Conservation (phyloP, 2,797 vertebrate species). For the Xerus rutilus region DNA sequence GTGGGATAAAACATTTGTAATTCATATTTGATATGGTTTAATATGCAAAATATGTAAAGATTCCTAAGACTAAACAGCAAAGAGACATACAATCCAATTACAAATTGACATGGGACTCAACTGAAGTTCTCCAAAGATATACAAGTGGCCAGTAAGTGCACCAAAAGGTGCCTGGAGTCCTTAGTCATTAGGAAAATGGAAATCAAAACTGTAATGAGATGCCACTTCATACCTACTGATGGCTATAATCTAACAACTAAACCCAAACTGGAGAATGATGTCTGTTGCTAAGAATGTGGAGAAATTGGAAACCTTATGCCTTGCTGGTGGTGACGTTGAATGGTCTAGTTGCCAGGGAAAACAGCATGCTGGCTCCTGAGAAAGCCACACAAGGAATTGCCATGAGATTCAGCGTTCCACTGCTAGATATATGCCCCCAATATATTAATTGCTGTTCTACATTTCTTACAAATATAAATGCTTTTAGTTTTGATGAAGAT, state of each 20-base stretch:
- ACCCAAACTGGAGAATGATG: background rate
- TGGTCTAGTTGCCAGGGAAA: background rate
- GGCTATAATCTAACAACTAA: background rate
- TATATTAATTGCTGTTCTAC: background rate
- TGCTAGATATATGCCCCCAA: background rate
- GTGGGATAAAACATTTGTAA: background rate
- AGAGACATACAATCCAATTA: background rate
- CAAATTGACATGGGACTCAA: background rate
- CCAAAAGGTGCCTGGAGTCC: background rate
- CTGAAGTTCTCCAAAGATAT: background rate
- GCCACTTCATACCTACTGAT: background rate
- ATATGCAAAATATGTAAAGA: background rate
- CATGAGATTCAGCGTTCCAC: no score
- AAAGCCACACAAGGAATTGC: background rate
- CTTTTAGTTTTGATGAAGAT: background rate
- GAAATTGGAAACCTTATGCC: background rate
- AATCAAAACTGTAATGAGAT: background rate
- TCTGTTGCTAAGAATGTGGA: background rate
- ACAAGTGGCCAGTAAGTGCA: background rate
- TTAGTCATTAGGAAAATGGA: background rate
- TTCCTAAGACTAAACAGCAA: background rate
- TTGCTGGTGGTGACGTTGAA: background rate
- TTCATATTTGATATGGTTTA: background rate
- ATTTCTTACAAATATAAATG: background rate
- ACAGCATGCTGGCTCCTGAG: background rate